These are phyloP conservation scores for Chauna torquata DNA, from an alignment of 2,113 vertebrate genomes.

Conservation along the genomic window DNA sequence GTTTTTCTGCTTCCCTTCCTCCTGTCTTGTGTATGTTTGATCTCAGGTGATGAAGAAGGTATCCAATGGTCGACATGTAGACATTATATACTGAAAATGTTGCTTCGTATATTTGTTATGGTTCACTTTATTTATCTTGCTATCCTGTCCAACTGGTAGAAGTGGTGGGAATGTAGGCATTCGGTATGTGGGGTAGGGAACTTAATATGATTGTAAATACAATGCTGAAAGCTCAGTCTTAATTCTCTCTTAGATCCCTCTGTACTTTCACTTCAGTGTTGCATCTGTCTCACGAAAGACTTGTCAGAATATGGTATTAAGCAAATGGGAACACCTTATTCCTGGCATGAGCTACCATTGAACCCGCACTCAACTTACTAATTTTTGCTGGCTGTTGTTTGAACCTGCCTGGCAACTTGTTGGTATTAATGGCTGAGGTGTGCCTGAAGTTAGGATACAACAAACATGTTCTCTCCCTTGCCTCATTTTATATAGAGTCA, in stretches of 20 bases:
- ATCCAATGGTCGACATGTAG: accelerated
- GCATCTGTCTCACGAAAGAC: neutral
- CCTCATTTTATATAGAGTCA: neutral
- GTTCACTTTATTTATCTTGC: neutral
- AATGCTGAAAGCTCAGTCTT: neutral
- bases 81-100: neutral
- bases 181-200: neutral
- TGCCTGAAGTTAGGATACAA: neutral
- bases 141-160: neutral
- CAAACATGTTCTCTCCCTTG: neutral
- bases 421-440: neutral
- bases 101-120: neutral
- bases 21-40: neutral
- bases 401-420: neutral
- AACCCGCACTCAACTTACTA: neutral
- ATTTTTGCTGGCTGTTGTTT: neutral
- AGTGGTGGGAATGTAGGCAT: neutral
- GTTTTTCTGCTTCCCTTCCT: neutral
- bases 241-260: neutral
- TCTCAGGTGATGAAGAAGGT: neutral
- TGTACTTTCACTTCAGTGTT: neutral
- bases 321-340: neutral
- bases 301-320: neutral
- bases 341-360: neutral
- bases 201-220: neutral